These are phyloP conservation scores for Uloborus plumipes DNA, from an alignment of 2,888 invertebrate genomes.

Conservation along the genomic window DNA sequence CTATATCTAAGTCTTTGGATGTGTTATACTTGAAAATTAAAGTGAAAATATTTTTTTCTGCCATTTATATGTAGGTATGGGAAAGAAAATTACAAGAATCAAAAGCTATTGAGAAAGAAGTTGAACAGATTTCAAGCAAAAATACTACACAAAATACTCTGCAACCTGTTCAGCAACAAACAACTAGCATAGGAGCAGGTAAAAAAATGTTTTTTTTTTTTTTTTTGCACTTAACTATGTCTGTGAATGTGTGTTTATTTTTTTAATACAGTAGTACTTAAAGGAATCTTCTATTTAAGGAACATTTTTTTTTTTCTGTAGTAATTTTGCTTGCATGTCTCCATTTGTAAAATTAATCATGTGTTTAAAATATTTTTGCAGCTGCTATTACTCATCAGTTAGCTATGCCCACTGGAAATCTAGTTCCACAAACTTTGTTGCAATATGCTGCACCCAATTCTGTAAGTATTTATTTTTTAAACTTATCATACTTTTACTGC, in stretches of 20 bases:
- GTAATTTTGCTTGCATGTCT: no score
- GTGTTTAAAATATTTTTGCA: slow-evolving; percentile 1
- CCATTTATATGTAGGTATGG: slow-evolving; percentile 78
- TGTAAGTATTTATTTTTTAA: slow-evolving; percentile 36
- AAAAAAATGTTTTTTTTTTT: background rate
- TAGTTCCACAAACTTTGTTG: slow-evolving; percentile 64
- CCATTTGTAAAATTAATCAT: no score
- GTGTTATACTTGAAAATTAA: slow-evolving; percentile 26
- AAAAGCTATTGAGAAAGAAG: slow-evolving; percentile 84
- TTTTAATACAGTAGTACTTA: no score
- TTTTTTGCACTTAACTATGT: background rate
- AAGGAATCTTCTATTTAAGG: no score
- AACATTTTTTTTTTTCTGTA: no score
- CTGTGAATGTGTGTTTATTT: no score
- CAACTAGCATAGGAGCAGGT: slow-evolving; percentile 44
- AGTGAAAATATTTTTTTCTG: background rate
- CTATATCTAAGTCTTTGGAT: background rate
- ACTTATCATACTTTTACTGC: background rate
- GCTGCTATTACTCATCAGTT: slow-evolving; percentile 60
- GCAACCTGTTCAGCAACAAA: slow-evolving; percentile 49
- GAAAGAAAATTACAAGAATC: slow-evolving; percentile 88
- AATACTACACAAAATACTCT: slow-evolving; percentile 25
- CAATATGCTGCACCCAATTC: slow-evolving; percentile 61
- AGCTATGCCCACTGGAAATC: slow-evolving; percentile 60
- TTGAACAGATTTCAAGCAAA: slow-evolving; percentile 66